These are phyloP conservation scores for Piaya cayana DNA, from an alignment of 2,113 vertebrate genomes.

Conservation along the genomic window DNA sequence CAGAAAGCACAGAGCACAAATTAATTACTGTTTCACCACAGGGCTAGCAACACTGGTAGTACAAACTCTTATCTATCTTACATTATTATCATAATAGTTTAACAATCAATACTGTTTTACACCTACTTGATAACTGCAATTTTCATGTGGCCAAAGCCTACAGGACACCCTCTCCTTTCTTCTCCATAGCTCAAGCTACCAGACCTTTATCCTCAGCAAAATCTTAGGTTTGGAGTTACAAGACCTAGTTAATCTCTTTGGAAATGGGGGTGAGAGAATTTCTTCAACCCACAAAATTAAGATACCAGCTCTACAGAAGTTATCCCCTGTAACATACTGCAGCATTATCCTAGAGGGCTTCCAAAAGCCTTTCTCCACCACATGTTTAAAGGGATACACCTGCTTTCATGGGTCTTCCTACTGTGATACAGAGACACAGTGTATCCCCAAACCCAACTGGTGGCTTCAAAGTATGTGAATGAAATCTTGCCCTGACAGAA, in stretches of 20 bases:
- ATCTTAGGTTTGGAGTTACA: background rate
- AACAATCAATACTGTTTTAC: background rate
- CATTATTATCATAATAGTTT: background rate
- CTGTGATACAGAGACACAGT: background rate
- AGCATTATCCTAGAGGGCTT: background rate
- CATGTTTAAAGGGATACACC: background rate
- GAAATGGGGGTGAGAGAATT: background rate
- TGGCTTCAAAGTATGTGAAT: background rate
- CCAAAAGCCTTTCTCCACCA: background rate
- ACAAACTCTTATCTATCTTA: background rate
- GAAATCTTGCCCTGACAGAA: background rate
- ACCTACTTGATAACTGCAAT: background rate
- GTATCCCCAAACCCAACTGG: background rate
- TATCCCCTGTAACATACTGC: background rate
- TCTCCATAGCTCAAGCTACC: background rate
- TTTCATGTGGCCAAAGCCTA: background rate
- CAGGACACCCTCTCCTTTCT: background rate
- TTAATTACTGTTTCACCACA: background rate
- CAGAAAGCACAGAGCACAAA: background rate
- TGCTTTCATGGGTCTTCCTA: background rate
- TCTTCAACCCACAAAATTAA: background rate
- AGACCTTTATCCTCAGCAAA: background rate
- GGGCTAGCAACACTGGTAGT: background rate
- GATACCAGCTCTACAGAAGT: background rate
- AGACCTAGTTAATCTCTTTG: background rate